phyloP scores from a whole-genome alignment of 2,797 vertebrate genomes.

The Syngnathus rostellatus region DNA sequence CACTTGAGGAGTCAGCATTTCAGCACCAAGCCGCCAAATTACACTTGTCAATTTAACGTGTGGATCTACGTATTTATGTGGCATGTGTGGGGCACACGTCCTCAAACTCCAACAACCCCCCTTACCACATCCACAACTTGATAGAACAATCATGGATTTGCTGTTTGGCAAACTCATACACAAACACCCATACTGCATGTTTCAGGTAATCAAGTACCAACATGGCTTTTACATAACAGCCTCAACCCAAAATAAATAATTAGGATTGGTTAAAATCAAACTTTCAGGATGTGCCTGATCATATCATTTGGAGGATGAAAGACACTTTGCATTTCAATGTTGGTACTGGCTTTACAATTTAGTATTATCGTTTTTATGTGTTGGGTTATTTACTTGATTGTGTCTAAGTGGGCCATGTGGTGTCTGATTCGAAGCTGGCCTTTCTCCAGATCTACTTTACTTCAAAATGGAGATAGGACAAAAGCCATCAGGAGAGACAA shows the following conservation, averaged over 20 bases:
- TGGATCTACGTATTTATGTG: not conserved
- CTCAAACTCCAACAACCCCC: not conserved
- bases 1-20: not conserved
- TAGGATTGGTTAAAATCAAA: conserved; percentile 21
- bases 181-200: no score
- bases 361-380: not conserved
- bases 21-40: not conserved
- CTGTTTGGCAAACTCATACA: no score
- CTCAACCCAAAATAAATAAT: conserved; percentile 9
- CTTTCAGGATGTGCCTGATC: conserved; percentile 3
- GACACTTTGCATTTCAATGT: not conserved
- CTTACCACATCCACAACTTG: not conserved
- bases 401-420: conserved; percentile 56
- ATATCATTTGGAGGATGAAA: not conserved
- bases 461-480: conserved; percentile 59
- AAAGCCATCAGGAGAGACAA: conserved; percentile 67
- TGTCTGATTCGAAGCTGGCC: conserved; percentile 57
- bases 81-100: not conserved
- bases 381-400: conserved; percentile 58
- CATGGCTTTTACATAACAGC: no score
- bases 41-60: not conserved
- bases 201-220: no score
- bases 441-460: conserved; percentile 65
- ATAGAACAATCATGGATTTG: not conserved
- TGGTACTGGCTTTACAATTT: conserved; percentile 10